These are phyloP conservation scores for Ondatra zibethicus DNA, from an alignment of 2,113 vertebrate genomes.

Conservation along the genomic window DNA sequence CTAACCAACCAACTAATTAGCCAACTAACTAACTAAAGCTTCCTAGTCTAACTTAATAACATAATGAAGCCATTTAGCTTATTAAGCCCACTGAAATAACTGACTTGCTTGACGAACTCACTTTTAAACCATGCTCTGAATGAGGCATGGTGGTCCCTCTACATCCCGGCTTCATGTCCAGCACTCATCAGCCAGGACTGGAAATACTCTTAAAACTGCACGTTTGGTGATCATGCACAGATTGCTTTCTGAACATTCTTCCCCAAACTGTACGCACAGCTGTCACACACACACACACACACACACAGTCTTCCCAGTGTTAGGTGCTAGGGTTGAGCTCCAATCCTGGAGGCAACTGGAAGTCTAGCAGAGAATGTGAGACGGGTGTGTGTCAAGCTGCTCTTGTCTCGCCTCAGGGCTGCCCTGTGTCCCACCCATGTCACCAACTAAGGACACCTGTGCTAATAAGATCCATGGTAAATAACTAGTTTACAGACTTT, in stretches of 20 bases:
- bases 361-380: background rate
- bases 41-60: background rate
- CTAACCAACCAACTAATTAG: accelerated
- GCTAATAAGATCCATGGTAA: accelerated
- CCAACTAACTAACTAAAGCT: background rate
- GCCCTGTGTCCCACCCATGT: background rate
- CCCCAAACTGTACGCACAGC: too few relatives aligned
- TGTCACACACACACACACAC: too few relatives aligned
- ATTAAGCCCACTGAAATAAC: background rate
- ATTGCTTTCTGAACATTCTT: too few relatives aligned
- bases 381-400: background rate
- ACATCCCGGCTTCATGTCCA: background rate
- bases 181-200: background rate
- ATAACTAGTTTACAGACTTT: background rate
- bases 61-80: background rate
- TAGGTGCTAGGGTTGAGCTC: background rate
- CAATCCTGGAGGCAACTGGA: background rate
- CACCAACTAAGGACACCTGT: too few relatives aligned
- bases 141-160: background rate
- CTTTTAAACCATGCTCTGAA: background rate
- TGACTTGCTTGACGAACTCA: background rate
- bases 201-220: background rate
- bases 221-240: background rate
- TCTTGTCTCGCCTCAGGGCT: background rate
- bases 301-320: background rate